A percentile compares a stretch with the other conserved stretches of the same genome.
Conservation (phyloP, 1,140 invertebrate genomes). For the Heliconius congener region DNA sequence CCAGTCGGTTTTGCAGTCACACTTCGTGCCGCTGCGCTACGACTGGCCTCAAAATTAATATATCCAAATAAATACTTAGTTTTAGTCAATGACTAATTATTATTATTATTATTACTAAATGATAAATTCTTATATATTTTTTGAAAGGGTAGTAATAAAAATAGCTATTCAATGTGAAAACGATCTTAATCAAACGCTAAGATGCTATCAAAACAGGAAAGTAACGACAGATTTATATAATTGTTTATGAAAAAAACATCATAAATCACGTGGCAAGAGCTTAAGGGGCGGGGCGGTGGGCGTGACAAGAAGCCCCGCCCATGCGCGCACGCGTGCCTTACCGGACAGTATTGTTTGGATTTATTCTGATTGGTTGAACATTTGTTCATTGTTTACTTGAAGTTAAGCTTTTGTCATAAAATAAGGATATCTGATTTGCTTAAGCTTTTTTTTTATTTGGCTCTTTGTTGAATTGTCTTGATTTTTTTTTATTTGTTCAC, state of each 20-base stretch:
- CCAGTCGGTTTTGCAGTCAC: too few species aligned
- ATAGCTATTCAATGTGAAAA: neutral
- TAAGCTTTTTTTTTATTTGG: slow-evolving; percentile 10
- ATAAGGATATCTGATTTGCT: neutral
- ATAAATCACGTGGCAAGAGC: slow-evolving; percentile 54
- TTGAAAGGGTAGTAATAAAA: neutral
- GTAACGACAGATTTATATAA: slow-evolving; percentile 22
- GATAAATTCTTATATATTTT: too few species aligned
- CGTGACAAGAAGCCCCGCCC: slow-evolving; percentile 50
- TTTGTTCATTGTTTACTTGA: slow-evolving; percentile 39
- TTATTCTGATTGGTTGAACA: slow-evolving; percentile 48
- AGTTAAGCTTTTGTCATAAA: slow-evolving; percentile 16
- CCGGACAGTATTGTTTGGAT: slow-evolving; percentile 53
- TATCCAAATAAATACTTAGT: too few species aligned
- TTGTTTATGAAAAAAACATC: slow-evolving; percentile 45
- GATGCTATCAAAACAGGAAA: slow-evolving; percentile 5
- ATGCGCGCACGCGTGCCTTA: slow-evolving; percentile 58
- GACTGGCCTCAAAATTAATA: too few species aligned
- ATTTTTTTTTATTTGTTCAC: neutral
- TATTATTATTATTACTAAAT: too few species aligned
- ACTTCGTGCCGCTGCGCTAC: too few species aligned
- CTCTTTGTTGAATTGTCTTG: neutral
- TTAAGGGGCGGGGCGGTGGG: slow-evolving; percentile 46
- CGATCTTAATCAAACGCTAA: slow-evolving; percentile 16
- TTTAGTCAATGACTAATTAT: too few species aligned